Conservation (phyloP, 2,888 invertebrate species). For the Drosophila anceps region DNA sequence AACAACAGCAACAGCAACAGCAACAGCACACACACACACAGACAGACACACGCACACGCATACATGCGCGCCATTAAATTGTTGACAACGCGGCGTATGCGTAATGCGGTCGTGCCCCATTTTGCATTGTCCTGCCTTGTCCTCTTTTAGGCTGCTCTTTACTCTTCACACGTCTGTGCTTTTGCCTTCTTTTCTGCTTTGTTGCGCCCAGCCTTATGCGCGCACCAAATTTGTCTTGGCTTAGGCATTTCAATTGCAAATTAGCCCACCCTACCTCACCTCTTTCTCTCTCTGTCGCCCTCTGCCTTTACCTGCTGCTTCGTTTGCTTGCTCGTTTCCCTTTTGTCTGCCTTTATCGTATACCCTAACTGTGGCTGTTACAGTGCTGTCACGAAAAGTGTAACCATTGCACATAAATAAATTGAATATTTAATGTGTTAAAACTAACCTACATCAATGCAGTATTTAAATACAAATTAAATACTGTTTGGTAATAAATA, state of each 20-base stretch:
- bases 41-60: slow-evolving; percentile 11
- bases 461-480: background rate
- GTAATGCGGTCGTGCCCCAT: slow-evolving; percentile 57
- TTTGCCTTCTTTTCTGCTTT: slow-evolving; percentile 5
- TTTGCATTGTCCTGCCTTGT: slow-evolving; percentile 18
- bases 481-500: background rate
- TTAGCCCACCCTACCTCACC: slow-evolving; percentile 50
- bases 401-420: background rate
- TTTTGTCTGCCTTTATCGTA: background rate
- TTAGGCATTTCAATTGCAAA: slow-evolving; percentile 77
- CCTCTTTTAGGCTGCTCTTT: slow-evolving; percentile 2
- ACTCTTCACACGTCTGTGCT: slow-evolving; percentile 7
- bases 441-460: no score
- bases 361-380: background rate
- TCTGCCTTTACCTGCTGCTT: background rate
- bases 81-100: slow-evolving; percentile 65
- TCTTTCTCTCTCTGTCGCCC: background rate
- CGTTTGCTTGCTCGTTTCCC: background rate
- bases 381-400: background rate
- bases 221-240: slow-evolving; percentile 65
- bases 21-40: slow-evolving; percentile 5
- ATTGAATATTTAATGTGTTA: background rate
- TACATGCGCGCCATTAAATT: slow-evolving; percentile 38
- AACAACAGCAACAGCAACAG: background rate
- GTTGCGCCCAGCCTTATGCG: slow-evolving; percentile 26